A percentile compares a stretch with the other conserved stretches of the same genome.
phyloP scores from a whole-genome alignment of 2,888 invertebrate genomes.

The Melieria omissa region DNA sequence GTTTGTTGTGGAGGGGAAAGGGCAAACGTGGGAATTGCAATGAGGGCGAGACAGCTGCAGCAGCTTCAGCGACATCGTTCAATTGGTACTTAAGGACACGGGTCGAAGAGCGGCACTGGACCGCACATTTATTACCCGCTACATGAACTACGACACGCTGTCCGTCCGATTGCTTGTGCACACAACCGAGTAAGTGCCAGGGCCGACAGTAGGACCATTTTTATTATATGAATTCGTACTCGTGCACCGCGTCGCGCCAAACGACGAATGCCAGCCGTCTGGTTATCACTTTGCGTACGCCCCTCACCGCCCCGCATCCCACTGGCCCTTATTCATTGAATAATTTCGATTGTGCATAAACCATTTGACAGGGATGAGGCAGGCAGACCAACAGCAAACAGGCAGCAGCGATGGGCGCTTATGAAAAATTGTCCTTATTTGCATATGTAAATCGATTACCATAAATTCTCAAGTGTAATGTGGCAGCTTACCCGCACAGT shows the following conservation, averaged over 20 bases:
- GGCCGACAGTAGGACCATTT: no score
- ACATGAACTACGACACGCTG: conserved; percentile 14
- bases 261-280: background rate
- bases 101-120: conserved; percentile 9
- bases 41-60: no score
- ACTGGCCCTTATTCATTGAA: conserved; percentile 56
- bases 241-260: no score
- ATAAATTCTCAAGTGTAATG: conserved; percentile 57
- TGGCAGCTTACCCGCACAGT: conserved; percentile 18
- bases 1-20: background rate
- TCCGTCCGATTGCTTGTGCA: background rate
- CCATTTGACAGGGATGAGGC: conserved; percentile 50
- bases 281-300: background rate
- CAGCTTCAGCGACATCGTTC: no score
- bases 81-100: background rate
- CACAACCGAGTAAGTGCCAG: background rate
- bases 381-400: conserved; percentile 25
- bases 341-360: conserved; percentile 61
- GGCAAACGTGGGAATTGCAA: no score
- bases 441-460: conserved; percentile 66
- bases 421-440: conserved; percentile 66
- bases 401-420: conserved; percentile 51
- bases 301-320: background rate
- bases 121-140: conserved; percentile 20
- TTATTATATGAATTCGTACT: no score